A percentile compares a stretch with the other conserved stretches of the same genome.
phyloP scores from a whole-genome alignment of 2,113 vertebrate species.

The Hassar affinis region DNA sequence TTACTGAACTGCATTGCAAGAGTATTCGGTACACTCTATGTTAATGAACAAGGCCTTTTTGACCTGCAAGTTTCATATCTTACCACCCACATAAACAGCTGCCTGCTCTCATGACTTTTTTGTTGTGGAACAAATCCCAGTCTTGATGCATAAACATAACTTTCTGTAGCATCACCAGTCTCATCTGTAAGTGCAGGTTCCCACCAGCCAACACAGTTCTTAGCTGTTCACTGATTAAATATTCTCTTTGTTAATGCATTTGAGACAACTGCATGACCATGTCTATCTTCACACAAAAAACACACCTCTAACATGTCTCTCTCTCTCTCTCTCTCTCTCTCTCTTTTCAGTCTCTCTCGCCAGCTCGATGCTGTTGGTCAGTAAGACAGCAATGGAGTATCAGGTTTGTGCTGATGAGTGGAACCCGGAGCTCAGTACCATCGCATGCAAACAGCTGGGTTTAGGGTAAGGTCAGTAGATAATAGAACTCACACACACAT shows the following conservation, averaged over 20 bases:
- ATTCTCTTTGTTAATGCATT: background rate
- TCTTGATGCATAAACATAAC: too few relatives aligned
- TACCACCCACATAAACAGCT: too few relatives aligned
- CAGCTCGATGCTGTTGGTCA: slow-evolving; percentile 73
- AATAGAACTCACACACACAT: slow-evolving; percentile 50
- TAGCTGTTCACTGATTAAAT: background rate
- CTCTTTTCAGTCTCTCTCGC: slow-evolving; percentile 80
- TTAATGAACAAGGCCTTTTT: too few relatives aligned
- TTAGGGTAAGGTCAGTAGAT: slow-evolving; percentile 95
- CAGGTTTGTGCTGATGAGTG: slow-evolving; percentile 91
- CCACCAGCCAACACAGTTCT: background rate
- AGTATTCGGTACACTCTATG: too few relatives aligned
- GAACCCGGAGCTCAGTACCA: slow-evolving; percentile 78
- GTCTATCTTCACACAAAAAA: background rate
- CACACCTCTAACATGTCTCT: background rate
- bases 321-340: background rate
- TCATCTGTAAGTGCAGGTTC: too few relatives aligned
- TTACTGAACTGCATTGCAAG: too few relatives aligned
- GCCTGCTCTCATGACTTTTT: too few relatives aligned
- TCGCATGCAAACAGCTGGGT: slow-evolving; percentile 94
- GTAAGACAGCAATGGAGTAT: slow-evolving; percentile 78
- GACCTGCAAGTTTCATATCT: too few relatives aligned
- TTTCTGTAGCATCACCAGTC: background rate
- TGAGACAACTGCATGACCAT: background rate
- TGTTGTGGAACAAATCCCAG: too few relatives aligned